These are phyloP conservation scores for Pseudoips prasinana DNA, from an alignment of 2,888 invertebrate species.

Conservation along the genomic window DNA sequence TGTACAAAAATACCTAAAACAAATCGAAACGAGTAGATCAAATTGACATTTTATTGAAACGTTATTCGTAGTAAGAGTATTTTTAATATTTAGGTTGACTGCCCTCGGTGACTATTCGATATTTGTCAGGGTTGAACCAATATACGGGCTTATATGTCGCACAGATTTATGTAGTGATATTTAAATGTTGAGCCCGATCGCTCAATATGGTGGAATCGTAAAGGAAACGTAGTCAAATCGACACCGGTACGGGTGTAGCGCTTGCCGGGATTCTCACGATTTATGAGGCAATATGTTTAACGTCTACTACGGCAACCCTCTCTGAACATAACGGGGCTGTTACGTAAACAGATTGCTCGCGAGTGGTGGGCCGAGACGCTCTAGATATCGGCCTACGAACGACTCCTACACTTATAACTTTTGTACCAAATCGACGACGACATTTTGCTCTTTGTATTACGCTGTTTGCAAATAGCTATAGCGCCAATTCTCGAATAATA, in stretches of 20 bases:
- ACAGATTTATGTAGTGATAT: slow-evolving; percentile 35
- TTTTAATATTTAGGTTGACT: slow-evolving; percentile 3
- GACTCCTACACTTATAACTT: slow-evolving; percentile 61
- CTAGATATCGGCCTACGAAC: slow-evolving; percentile 68
- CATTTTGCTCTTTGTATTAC: slow-evolving; percentile 48
- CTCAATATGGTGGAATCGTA: slow-evolving; percentile 69
- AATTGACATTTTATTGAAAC: no score
- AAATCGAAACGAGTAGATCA: no score
- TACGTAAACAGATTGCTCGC: slow-evolving; percentile 81
- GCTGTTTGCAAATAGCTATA: slow-evolving; percentile 42
- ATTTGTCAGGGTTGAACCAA: slow-evolving; percentile 15
- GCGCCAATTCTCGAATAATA: slow-evolving; percentile 36
- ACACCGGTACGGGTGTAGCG: slow-evolving; percentile 68
- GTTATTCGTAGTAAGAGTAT: no score
- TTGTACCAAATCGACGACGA: slow-evolving; percentile 52
- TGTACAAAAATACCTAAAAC: no score
- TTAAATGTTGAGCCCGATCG: slow-evolving; percentile 51
- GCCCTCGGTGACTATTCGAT: slow-evolving; percentile 16
- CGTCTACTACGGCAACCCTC: slow-evolving; percentile 79
- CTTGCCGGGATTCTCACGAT: slow-evolving; percentile 77
- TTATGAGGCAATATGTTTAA: slow-evolving; percentile 82
- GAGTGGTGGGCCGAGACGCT: slow-evolving; percentile 61
- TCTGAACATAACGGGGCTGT: slow-evolving; percentile 79
- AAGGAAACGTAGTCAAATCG: slow-evolving; percentile 79
- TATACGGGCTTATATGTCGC: slow-evolving; percentile 21